Evolutionary conservation across 2,113 vertebrate species (phyloP).

Genomic region (Centropristis striata): DNA sequence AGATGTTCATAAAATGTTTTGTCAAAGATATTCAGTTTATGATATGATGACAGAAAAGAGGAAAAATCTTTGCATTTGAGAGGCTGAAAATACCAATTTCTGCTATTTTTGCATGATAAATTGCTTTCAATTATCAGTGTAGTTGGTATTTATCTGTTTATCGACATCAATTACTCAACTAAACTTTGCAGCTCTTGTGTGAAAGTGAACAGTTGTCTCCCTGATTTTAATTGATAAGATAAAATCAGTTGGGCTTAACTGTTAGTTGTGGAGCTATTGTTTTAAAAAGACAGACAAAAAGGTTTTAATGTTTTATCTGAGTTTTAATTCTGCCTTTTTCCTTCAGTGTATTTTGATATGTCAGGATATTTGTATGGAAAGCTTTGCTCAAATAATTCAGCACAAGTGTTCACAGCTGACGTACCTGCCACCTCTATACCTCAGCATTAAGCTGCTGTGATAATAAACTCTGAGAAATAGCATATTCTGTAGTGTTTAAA

Average conservation of each 20-base stretch:
- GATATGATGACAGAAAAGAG: too few relatives aligned
- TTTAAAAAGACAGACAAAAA: too few relatives aligned
- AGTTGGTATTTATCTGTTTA: too few relatives aligned
- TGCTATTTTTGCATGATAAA: too few relatives aligned
- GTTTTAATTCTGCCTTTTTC: neutral
- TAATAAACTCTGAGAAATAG: neutral
- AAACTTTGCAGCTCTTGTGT: neutral
- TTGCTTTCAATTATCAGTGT: too few relatives aligned
- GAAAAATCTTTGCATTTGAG: too few relatives aligned
- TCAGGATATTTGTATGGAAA: conserved; percentile 8
- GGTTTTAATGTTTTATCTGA: neutral
- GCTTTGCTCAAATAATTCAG: neutral
- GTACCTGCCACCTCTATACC: neutral
- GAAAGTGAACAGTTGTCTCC: neutral
- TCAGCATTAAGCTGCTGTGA: neutral
- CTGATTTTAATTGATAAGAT: neutral
- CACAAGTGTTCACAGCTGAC: conserved; percentile 33
- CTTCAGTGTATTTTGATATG: conserved; percentile 10
- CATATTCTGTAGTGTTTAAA: neutral
- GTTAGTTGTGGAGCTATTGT: neutral
- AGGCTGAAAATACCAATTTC: too few relatives aligned
- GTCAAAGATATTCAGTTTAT: too few relatives aligned
- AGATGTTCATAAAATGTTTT: too few relatives aligned
- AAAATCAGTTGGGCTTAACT: neutral
- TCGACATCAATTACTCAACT: too few relatives aligned